phyloP scores from a whole-genome alignment of 2,113 vertebrate genomes.

The Panurus biarmicus region DNA sequence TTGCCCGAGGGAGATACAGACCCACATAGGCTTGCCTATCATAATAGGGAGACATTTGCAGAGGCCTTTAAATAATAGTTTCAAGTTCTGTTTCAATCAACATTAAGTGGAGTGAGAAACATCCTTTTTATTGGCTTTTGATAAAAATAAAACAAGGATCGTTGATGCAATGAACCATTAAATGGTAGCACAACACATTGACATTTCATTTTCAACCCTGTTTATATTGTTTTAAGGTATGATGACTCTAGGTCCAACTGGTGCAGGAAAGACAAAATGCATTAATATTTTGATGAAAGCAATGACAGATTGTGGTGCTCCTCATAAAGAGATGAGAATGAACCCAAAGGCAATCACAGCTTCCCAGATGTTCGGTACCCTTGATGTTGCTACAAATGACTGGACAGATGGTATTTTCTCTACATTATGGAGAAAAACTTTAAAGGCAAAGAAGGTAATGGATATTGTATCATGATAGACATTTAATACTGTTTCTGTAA shows the following conservation, averaged over 20 bases:
- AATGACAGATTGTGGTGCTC: slow-evolving; percentile 77
- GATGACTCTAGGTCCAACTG: slow-evolving; percentile 82
- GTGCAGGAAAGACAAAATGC: slow-evolving; percentile 80
- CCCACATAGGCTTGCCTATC: background rate
- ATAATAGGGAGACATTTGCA: background rate
- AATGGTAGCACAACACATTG: background rate
- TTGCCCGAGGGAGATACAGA: slow-evolving; percentile 20
- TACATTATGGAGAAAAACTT: slow-evolving; percentile 83
- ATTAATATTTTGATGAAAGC: slow-evolving; percentile 82
- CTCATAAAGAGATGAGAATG: slow-evolving; percentile 86
- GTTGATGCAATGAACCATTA: background rate
- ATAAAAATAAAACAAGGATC: background rate
- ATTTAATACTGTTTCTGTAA: background rate
- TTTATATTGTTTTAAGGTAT: slow-evolving; percentile 68
- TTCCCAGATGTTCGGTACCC: slow-evolving; percentile 83
- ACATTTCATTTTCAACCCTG: slow-evolving; percentile 19
- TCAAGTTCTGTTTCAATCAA: background rate
- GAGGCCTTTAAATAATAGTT: slow-evolving; percentile 7
- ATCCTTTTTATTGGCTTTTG: background rate
- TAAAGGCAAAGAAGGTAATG: slow-evolving; percentile 81
- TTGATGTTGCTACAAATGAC: slow-evolving; percentile 85
- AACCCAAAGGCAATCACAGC: slow-evolving; percentile 86
- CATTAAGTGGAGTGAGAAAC: slow-evolving; percentile 5
- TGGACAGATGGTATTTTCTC: slow-evolving; percentile 88
- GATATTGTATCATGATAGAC: background rate